A percentile compares a stretch with the other conserved stretches of the same genome.
phyloP scores from a whole-genome alignment of 1,140 invertebrate genomes.

The Listronotus bonariensis region DNA sequence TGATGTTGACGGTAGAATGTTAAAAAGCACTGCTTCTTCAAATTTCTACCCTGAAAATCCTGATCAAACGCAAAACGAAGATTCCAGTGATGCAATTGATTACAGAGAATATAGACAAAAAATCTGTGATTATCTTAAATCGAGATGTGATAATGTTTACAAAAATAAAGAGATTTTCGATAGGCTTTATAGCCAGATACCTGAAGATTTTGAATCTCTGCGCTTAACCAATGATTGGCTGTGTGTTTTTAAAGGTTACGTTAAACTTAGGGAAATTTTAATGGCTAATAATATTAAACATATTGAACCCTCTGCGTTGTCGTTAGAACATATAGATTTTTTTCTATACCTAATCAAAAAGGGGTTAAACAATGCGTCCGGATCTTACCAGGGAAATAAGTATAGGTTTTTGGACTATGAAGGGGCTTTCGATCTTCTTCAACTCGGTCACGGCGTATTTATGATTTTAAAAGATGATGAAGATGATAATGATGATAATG shows the following conservation, averaged over 20 bases:
- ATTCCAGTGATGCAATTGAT: no score
- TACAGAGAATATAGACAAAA: no score
- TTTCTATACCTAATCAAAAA: not conserved
- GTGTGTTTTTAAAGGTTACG: slow-evolving; percentile 4
- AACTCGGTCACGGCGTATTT: no score
- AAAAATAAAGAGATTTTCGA: not conserved
- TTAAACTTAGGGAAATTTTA: slow-evolving; percentile 11
- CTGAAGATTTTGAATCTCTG: not conserved
- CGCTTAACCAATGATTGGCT: not conserved
- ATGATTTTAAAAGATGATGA: no score
- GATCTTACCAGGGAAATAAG: no score
- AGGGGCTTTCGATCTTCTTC: no score
- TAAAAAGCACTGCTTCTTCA: no score
- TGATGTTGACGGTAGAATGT: no score
- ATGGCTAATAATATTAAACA: not conserved
- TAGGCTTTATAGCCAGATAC: not conserved
- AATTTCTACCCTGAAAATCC: no score
- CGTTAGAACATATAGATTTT: slow-evolving; percentile 1
- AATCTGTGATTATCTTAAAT: not conserved
- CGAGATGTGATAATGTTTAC: not conserved
- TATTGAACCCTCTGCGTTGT: not conserved
- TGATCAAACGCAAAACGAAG: no score
- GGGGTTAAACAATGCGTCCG: not conserved
- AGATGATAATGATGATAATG: no score
- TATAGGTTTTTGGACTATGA: no score